Percentiles rank a stretch among this genome's conserved stretches.
These are phyloP conservation scores for Mesorhabditis sp. DNA, from an alignment of 2,888 invertebrate genomes.

Conservation along the genomic window DNA sequence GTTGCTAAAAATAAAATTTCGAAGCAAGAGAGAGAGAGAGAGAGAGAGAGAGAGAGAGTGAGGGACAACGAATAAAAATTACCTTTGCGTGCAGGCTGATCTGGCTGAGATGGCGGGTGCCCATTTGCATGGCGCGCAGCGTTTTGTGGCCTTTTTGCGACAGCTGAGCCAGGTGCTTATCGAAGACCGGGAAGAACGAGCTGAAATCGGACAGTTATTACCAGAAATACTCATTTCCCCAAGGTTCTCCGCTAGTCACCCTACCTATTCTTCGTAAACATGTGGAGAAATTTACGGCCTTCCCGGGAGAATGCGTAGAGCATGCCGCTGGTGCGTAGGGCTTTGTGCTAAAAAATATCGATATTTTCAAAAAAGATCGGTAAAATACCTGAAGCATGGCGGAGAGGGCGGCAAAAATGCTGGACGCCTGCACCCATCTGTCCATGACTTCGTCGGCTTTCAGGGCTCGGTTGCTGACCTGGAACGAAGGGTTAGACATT, in stretches of 20 bases:
- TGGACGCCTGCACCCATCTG: not conserved
- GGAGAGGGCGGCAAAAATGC: not conserved
- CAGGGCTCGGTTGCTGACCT: no score
- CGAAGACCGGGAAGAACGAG: not conserved
- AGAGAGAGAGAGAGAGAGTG: not conserved
- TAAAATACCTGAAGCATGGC: not conserved
- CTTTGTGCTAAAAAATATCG: not conserved
- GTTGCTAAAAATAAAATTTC: not conserved
- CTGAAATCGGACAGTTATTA: not conserved
- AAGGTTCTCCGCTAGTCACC: not conserved
- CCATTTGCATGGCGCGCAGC: not conserved
- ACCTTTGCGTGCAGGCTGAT: slow-evolving; percentile 1
- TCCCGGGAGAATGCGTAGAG: not conserved
- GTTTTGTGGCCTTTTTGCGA: not conserved
- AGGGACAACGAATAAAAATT: not conserved
- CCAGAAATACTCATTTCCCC: no score
- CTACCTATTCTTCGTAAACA: not conserved
- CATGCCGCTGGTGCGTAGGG: not conserved
- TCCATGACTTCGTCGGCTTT: not conserved
- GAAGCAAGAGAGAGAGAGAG: not conserved
- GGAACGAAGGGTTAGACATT: no score
- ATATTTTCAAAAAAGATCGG: not conserved
- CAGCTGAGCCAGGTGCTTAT: not conserved
- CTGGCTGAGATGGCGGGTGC: not conserved
- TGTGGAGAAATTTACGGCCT: not conserved